Conservation (phyloP, 2,797 vertebrate species). For the Oreortyx pictus region DNA sequence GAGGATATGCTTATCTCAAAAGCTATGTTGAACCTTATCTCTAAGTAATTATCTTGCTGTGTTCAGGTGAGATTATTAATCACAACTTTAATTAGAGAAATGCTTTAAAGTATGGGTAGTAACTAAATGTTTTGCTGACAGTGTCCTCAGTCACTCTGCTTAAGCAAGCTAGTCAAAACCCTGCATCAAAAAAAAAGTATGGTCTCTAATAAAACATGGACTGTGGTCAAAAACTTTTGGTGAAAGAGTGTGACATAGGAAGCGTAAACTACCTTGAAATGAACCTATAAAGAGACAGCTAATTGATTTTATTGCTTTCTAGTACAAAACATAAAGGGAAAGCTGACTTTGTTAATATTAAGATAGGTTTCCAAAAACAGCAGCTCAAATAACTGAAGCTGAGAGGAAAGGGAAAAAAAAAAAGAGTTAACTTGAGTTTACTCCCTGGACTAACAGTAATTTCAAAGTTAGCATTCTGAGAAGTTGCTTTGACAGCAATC, state of each 20-base stretch:
- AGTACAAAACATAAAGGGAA: neutral
- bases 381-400: neutral
- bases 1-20: neutral
- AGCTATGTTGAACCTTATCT: conserved; percentile 27
- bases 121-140: neutral
- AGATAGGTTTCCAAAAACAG: neutral
- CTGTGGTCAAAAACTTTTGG: neutral
- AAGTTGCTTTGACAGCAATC: conserved; percentile 56
- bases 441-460: conserved; percentile 9
- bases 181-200: neutral
- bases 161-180: neutral
- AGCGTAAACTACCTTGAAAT: neutral
- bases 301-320: neutral
- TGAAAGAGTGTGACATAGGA: neutral
- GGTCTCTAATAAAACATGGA: neutral
- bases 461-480: conserved; percentile 35
- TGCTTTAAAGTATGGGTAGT: neutral
- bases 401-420: neutral
- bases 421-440: neutral
- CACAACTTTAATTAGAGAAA: conserved; percentile 16
- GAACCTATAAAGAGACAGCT: neutral
- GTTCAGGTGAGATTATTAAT: conserved; percentile 15
- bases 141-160: neutral
- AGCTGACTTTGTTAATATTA: neutral
- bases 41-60: conserved; percentile 3